phyloP scores from a whole-genome alignment of 2,797 vertebrate species.

The Takifugu rubripes region DNA sequence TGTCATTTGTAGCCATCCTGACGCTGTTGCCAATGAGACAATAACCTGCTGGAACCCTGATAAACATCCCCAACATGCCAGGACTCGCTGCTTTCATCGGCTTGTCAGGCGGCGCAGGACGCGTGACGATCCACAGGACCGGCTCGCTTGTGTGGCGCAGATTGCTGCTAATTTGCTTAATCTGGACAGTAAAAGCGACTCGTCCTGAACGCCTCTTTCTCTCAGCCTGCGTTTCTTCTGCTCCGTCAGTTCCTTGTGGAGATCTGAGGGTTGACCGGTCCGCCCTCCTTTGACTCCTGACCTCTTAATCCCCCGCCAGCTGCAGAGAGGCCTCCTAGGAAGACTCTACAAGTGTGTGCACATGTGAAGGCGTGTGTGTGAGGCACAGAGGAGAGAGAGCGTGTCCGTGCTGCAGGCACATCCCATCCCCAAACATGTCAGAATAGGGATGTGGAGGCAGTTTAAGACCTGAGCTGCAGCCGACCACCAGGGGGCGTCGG shows the following conservation, averaged over 20 bases:
- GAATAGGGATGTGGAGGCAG: not conserved
- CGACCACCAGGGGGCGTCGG: no score
- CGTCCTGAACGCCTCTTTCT: slow-evolving; percentile 1
- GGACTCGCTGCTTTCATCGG: slow-evolving; percentile 10
- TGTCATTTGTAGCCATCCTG: not conserved
- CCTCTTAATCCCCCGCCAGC: slow-evolving; percentile 55
- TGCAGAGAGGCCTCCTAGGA: slow-evolving; percentile 46
- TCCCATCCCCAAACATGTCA: not conserved
- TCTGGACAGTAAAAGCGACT: slow-evolving; percentile 5
- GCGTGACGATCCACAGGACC: slow-evolving; percentile 9
- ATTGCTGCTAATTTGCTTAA: slow-evolving; percentile 1
- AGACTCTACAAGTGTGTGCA: slow-evolving; percentile 9
- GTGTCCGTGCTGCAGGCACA: not conserved
- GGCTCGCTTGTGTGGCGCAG: no score
- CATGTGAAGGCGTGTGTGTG: slow-evolving; percentile 5
- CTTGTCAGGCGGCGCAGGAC: slow-evolving; percentile 9
- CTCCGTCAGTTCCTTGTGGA: slow-evolving; percentile 36
- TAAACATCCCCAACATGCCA: slow-evolving; percentile 21
- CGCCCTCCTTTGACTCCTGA: slow-evolving; percentile 50
- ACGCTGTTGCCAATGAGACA: slow-evolving; percentile 4
- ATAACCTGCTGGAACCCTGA: slow-evolving; percentile 1
- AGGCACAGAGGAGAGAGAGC: slow-evolving; percentile 2
- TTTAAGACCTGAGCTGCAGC: not conserved
- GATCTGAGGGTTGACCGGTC: slow-evolving; percentile 31
- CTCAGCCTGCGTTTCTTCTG: slow-evolving; percentile 34